Evolutionary conservation across 1,140 invertebrate species (phyloP).

Genomic region (Drosophila kepulauana): DNA sequence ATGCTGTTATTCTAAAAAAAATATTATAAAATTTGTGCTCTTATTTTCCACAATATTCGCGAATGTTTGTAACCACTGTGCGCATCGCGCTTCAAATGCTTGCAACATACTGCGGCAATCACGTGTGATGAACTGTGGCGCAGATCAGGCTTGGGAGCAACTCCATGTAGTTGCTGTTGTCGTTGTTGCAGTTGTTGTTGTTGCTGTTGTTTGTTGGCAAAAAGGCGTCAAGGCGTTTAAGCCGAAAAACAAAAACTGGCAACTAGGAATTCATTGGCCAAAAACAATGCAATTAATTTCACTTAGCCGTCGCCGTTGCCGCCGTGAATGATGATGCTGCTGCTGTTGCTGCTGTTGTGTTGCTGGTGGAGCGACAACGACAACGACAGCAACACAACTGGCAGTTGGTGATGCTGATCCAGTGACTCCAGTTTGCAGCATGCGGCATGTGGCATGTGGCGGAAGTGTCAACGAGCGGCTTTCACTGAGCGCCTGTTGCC

Average conservation of each 20-base stretch:
- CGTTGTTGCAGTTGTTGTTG: conserved; percentile 27
- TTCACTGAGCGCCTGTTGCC: conserved; percentile 64
- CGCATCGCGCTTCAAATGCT: conserved; percentile 48
- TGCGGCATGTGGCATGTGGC: conserved; percentile 54
- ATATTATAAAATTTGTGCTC: not conserved
- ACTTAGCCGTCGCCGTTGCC: conserved; percentile 78
- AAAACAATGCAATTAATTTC: conserved; percentile 85
- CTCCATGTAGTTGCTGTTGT: conserved; percentile 41
- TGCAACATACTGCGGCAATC: conserved; percentile 76
- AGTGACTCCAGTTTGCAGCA: conserved; percentile 64
- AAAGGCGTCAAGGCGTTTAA: conserved; percentile 81
- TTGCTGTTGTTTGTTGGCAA: conserved; percentile 41
- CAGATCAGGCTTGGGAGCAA: conserved; percentile 39
- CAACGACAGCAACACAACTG: not conserved
- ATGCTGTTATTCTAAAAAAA: not conserved
- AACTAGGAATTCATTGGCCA: conserved; percentile 83
- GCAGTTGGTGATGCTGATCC: conserved; percentile 46
- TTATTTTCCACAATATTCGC: not conserved
- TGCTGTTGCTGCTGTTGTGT: conserved; percentile 49
- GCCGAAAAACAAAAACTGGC: conserved; percentile 79
- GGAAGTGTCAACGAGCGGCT: conserved; percentile 77
- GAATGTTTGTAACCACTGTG: conserved; percentile 45
- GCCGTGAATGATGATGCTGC: conserved; percentile 49
- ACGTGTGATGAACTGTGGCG: conserved; percentile 78
- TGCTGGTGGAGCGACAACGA: conserved; percentile 19